Evolutionary conservation across 1,140 invertebrate species (phyloP), one percentile per base, ranked within the genome.

Genomic region (Listronotus oregonensis): DNA sequence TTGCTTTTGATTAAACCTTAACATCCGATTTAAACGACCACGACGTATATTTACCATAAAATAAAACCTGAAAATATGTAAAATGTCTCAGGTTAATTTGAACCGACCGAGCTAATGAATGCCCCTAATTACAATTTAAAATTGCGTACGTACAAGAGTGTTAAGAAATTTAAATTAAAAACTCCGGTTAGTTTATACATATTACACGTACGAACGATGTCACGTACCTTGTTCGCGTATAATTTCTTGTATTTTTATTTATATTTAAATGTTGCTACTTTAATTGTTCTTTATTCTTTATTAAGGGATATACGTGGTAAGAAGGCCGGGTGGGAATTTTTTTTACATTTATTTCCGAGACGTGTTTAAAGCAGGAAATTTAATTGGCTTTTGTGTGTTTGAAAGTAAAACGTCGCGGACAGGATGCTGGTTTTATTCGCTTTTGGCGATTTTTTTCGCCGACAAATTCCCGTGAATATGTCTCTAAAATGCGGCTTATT

Each of bases 141-240:
- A 50, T 50, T 8, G 47, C 47, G 47, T 31, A 15, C 47, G 18
- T 50, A 50, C 47, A 50, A 50, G 15, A 21, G 47, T 31, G 47
- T 27, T 31, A 50, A 50, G 47, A 50, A 50, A 50, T 50, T 50
- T 50, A 50, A 50, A 50, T 50, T 50, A 31, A 50, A 50, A 50
- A 50, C 47, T 21, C 11, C 14, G 43, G 11, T 15, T 18, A 50
- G 47, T 50, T 50, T 50, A 50, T 50, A 21, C 47, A 12, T 18
- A 50, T 21, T 15, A 50, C 47, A 50, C 47, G 17, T 15, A 50
- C 21, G 3, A n/a, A 50, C 47, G 21, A 15, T 9, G 17, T 50
- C 47, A 50, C 47, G 47, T 50, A 50, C 21, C 12, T 11, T 50
- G 47, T 50, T 46, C 18, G 47, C 47, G 11, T 50, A 27, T 50